Base-by-base conservation (phyloP, 2,113 vertebrate genomes). In the Clinocottus analis region DNA sequence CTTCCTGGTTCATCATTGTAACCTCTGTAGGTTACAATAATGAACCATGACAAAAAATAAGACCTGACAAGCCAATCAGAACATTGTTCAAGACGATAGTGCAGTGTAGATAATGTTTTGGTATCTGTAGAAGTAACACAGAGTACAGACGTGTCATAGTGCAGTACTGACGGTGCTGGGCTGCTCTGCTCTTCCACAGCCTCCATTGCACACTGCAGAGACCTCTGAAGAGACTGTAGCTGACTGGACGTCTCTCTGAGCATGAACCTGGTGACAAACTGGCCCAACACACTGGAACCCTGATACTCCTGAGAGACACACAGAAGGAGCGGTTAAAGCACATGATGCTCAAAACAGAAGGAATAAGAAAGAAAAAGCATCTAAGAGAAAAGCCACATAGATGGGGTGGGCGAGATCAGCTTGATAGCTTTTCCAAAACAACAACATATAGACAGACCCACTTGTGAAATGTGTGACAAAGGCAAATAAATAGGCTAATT, bases 251-350 rank as follows among this genome's bases (percentile, higher is more conserved):
- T 99, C 91, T 99, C 98, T 75, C 97, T 94, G 43, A 99, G 91
- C 89, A 99, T 95, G 85, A 99, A 99, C 3, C 98, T 96, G 0
- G 97, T 99, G 89, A 99, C 96, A 90, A 99, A 99, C 94, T 99
- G 98, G 79, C 97, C 96, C 91, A 97, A 92, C 83, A 97, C 97
- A 0, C 97, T 97, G 80, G 97, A 95, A 23, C 85, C 95, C 90
- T 98, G 97, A 25, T 99, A 99, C 62, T 96, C 96, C 98, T 99
- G 92, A 0, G 0, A 85, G 14, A 73, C 31, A 64, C n/a, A 62
- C 31, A 53, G 41, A 61, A 31, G 21, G n/a, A 43, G 10, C 67
- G 23, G 68, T 72, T 47, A n/a, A 43, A 67, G 19, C 23, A 49
- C 6, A 66, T 12, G 37, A 33, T 16, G 12, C 21, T 7, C 37